These are phyloP conservation scores for Plumapathes pennacea DNA, from an alignment of 92 coral and sea anemone genomes.

Conservation along the genomic window DNA sequence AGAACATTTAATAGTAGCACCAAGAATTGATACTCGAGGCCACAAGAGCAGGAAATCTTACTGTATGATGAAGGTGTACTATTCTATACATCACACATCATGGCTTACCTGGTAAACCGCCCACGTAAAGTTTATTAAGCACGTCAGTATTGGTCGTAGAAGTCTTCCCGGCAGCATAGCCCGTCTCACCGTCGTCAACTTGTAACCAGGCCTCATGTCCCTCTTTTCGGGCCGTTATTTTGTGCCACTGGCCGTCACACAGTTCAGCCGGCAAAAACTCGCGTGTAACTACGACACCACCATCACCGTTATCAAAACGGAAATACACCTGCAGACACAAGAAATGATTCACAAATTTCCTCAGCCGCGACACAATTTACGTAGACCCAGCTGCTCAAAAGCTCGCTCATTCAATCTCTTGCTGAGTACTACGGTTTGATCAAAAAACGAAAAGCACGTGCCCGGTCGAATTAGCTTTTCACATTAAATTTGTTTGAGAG, in stretches of 20 bases:
- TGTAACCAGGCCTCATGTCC: conserved; percentile 16
- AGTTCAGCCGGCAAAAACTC: conserved; percentile 13
- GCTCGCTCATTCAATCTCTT: too few species aligned
- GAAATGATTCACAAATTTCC: too few species aligned
- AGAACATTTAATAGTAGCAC: too few species aligned
- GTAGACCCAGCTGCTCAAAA: too few species aligned
- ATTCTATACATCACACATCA: background rate
- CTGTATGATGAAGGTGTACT: background rate
- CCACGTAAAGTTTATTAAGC: conserved; percentile 53
- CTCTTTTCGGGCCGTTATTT: conserved; percentile 35
- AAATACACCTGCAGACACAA: conserved; percentile 38
- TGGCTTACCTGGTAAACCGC: conserved; percentile 65
- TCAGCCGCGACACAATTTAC: too few species aligned
- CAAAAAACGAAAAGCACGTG: too few species aligned
- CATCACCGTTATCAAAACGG: conserved; percentile 74
- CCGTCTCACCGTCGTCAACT: conserved; percentile 39
- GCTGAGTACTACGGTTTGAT: too few species aligned
- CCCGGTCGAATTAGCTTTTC: too few species aligned
- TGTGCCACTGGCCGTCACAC: conserved; percentile 76
- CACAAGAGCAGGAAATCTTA: too few species aligned
- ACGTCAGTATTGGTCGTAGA: conserved; percentile 23
- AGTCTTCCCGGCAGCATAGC: conserved; percentile 16
- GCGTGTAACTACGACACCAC: conserved; percentile 47
- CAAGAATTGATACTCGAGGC: too few species aligned
- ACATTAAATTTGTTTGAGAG: too few species aligned